Evolutionary conservation across 2,113 vertebrate species (phyloP).

Genomic region (Tetrax tetrax): DNA sequence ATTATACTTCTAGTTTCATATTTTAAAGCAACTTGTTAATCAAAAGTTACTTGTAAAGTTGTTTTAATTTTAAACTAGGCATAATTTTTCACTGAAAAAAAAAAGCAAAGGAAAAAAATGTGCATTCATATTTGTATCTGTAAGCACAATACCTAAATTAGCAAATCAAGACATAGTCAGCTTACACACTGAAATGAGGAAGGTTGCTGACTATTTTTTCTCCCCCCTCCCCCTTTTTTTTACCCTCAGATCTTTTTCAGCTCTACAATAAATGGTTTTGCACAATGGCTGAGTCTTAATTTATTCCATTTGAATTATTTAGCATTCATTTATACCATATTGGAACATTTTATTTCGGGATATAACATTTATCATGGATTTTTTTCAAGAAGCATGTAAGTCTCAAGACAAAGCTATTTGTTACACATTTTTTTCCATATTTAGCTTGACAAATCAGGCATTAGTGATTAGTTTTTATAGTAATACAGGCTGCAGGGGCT

Average conservation of each 20-base stretch:
- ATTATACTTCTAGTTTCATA: not conserved
- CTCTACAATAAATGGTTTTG: not conserved
- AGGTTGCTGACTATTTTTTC: not conserved
- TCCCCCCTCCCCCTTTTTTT: rapidly evolving
- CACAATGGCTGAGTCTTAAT: not conserved
- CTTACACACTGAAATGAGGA: not conserved
- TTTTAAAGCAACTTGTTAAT: not conserved
- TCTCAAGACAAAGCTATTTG: not conserved
- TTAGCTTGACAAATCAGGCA: not conserved
- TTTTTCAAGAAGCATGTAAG: not conserved
- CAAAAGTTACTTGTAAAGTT: not conserved
- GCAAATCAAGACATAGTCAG: not conserved
- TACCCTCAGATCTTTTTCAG: not conserved
- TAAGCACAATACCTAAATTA: not conserved
- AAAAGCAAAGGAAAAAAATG: not conserved
- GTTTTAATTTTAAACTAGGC: not conserved
- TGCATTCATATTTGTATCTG: not conserved
- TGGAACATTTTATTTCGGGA: conserved; percentile 12
- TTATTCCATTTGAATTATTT: conserved; percentile 49
- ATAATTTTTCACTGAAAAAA: not conserved
- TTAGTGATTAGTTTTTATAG: not conserved
- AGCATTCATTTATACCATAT: not conserved
- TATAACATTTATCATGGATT: not conserved
- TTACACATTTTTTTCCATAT: not conserved
- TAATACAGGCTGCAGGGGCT: not conserved